Conservation (phyloP, 1,140 invertebrate genomes). For the Scaptomyza pallida region DNA sequence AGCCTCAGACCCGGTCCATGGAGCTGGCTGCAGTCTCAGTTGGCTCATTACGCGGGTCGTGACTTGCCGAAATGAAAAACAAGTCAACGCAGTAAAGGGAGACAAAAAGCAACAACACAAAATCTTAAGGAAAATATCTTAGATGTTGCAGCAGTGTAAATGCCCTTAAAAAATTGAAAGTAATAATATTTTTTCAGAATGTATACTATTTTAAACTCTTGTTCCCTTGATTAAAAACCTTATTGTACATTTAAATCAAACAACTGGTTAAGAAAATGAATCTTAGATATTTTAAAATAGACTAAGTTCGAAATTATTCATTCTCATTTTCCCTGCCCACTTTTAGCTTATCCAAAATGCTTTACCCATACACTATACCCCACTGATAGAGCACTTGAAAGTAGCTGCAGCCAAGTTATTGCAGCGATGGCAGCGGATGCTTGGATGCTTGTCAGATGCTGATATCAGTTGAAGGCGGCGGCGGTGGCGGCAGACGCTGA, state of each 20-base stretch:
- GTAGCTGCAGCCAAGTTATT: constrained; percentile 27
- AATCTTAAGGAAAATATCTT: not conserved
- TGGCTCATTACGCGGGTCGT: constrained; percentile 80
- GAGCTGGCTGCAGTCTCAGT: constrained; percentile 14
- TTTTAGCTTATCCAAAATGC: not conserved
- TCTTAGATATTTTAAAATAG: no score
- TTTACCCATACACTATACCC: no score
- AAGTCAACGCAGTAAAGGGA: constrained; percentile 68
- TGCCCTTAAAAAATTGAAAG: constrained; percentile 1
- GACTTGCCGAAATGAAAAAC: constrained; percentile 81
- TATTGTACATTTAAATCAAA: no score
- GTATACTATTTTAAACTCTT: no score
- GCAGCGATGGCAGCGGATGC: constrained; percentile 63
- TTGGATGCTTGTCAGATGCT: constrained; percentile 72
- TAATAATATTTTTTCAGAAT: no score
- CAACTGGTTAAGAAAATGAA: no score
- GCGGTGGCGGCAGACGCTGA: constrained; percentile 57
- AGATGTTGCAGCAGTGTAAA: not conserved
- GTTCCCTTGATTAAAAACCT: no score
- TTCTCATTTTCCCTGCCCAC: not conserved
- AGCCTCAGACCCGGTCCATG: constrained; percentile 39
- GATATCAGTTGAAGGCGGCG: constrained; percentile 57
- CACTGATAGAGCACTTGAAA: not conserved
- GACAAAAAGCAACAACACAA: constrained; percentile 18
- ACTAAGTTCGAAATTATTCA: no score